Evolutionary conservation across 2,113 vertebrate genomes (phyloP), one percentile per base, ranked within the genome.

Genomic region (Solea senegalensis): DNA sequence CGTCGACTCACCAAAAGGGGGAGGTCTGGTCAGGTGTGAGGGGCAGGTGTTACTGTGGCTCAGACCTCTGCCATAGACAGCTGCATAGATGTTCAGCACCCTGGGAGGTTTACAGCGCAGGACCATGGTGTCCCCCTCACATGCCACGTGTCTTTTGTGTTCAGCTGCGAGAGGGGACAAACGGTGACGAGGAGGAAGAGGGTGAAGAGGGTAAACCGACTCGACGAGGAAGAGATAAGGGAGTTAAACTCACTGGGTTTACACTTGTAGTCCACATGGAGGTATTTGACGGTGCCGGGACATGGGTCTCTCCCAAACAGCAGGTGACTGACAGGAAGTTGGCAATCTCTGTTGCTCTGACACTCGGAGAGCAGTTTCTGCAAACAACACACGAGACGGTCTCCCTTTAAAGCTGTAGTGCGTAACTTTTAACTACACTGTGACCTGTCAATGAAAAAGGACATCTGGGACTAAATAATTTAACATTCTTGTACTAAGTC

Each of bases 291-390:
- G 53, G 91, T 95, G 83, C 95, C 97, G 72, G 97, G 97, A 82
- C 97, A 99, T 60, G 95, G 95, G 92, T 98, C 97, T 83, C 89
- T 92, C 87, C 97, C 97, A 92, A 98, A 98, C 83, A 97, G 93
- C 84, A 95, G 95, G 92, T 95, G 96, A 92, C 94, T 96, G 88
- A 99, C 96, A 85, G 94, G 94, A 52, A 99, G 91, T 72, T 95
- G 95, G 90, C 97, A 98, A 83, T 94, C 92, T 91, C 97, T 95
- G 82, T 92, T 94, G 90, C 95, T 95, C 88, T 99, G 96, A 94
- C 97, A 99, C 90, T 98, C 97, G 8, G 96, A 96, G 85, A 99
- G 86, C 80, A 99, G 93, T 93, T 99, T 99, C 97, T 99, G 91
- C 89, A 73, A 27, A 65, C 66, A 68, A 43, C 45, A 65, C 15